phyloP scores from a whole-genome alignment of 2,888 invertebrate genomes.

The Dinocampus coccinellae region DNA sequence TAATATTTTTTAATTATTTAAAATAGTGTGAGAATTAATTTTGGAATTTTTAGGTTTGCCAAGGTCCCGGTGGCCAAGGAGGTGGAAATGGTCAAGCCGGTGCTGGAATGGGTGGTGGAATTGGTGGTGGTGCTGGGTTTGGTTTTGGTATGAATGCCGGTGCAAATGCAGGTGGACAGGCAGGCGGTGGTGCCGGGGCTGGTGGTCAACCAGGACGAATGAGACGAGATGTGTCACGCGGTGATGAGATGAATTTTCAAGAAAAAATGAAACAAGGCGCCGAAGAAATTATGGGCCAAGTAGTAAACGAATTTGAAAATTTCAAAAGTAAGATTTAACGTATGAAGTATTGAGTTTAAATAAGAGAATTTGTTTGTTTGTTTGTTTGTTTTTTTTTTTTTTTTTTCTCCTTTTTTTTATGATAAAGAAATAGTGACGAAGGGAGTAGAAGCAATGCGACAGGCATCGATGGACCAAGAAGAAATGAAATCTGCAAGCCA shows the following conservation, averaged over 20 bases:
- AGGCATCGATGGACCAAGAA: too few species aligned
- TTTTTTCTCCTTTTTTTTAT: too few species aligned
- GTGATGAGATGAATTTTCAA: background rate
- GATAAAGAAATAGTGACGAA: too few species aligned
- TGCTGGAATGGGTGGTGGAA: background rate
- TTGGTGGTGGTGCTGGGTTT: background rate
- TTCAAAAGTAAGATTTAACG: background rate
- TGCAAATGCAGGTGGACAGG: background rate
- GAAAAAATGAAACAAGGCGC: background rate
- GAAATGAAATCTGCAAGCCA: too few species aligned
- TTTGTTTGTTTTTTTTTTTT: too few species aligned
- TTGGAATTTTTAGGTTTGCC: too few species aligned
- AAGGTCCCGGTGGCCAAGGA: constrained; percentile 13
- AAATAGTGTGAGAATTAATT: too few species aligned
- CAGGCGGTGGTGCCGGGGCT: background rate
- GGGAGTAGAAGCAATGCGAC: too few species aligned
- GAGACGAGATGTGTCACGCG: background rate
- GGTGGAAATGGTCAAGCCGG: constrained; percentile 16
- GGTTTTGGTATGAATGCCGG: too few species aligned
- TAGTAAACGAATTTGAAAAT: background rate
- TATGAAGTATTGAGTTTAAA: too few species aligned
- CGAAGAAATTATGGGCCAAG: background rate
- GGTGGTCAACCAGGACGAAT: background rate
- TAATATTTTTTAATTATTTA: too few species aligned
- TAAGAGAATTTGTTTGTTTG: too few species aligned